Evolutionary conservation across 2,888 invertebrate species (phyloP).

Genomic region (Sarcophaga variegata): DNA sequence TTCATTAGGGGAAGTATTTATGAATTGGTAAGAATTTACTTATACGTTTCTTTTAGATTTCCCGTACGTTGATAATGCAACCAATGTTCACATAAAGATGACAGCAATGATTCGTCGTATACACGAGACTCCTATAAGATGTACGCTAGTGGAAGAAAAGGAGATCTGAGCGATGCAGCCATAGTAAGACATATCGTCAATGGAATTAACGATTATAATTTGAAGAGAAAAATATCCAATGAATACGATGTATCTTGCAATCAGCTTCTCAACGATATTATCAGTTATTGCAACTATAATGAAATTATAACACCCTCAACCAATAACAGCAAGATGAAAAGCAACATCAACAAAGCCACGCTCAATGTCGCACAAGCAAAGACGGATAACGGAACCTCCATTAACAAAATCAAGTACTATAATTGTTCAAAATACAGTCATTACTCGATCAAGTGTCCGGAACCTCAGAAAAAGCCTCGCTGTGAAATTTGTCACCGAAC

Average conservation of each 20-base stretch:
- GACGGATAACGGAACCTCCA: too few species aligned
- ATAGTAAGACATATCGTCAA: constrained; percentile 60
- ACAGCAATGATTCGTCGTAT: constrained; percentile 25
- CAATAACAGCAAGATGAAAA: too few species aligned
- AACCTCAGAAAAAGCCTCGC: too few species aligned
- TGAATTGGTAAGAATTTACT: constrained; percentile 38
- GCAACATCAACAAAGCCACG: too few species aligned
- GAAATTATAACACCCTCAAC: too few species aligned
- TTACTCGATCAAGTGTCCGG: too few species aligned
- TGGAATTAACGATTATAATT: constrained; percentile 44
- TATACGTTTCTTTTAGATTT: constrained; percentile 46
- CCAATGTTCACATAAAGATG: constrained; percentile 58
- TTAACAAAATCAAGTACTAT: too few species aligned
- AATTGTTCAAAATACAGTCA: too few species aligned
- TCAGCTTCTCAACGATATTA: constrained; percentile 30
- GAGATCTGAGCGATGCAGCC: constrained; percentile 46
- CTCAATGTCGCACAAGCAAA: too few species aligned
- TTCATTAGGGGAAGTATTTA: constrained; percentile 31
- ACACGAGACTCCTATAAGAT: constrained; percentile 52
- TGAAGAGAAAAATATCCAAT: constrained; percentile 60
- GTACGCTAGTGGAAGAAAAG: constrained; percentile 51
- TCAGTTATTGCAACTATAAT: constrained; percentile 38
- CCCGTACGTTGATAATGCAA: constrained; percentile 16
- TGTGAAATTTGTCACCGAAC: too few species aligned
- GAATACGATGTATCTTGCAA: constrained; percentile 41